phyloP scores from a whole-genome alignment of 2,113 vertebrate genomes.

The Colistium nudipinnis region DNA sequence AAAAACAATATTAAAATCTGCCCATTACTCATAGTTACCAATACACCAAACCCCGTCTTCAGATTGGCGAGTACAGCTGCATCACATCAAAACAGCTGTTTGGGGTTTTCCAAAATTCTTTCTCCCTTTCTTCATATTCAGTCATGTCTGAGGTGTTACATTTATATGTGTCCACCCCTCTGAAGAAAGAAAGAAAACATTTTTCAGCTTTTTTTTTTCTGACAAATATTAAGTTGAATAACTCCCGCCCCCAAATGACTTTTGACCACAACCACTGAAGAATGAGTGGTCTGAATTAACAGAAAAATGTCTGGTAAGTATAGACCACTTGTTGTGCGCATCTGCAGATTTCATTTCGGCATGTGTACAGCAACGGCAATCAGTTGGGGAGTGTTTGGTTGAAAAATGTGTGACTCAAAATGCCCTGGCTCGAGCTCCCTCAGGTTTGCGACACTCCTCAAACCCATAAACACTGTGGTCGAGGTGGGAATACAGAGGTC shows the following conservation, averaged over 20 bases:
- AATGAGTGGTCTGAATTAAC: neutral
- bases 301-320: neutral
- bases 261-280: neutral
- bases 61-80: slow-evolving; percentile 14
- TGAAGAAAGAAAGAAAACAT: neutral
- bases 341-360: neutral
- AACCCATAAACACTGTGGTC: slow-evolving; percentile 42
- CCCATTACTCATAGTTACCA: slow-evolving; percentile 38
- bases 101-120: slow-evolving; percentile 17
- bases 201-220: neutral
- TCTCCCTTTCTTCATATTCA: slow-evolving; percentile 11
- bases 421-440: slow-evolving; percentile 25
- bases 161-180: slow-evolving; percentile 7
- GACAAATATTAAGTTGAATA: too few species aligned
- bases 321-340: neutral
- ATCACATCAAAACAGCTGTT: slow-evolving; percentile 30
- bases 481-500: slow-evolving; percentile 35
- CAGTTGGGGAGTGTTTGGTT: slow-evolving; percentile 27
- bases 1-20: slow-evolving; percentile 24
- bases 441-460: slow-evolving; percentile 34
- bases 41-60: slow-evolving; percentile 15
- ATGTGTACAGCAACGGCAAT: neutral
- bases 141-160: slow-evolving; percentile 21
- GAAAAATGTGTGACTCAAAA: slow-evolving; percentile 37
- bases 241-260: neutral